Base-by-base conservation (phyloP, 2,888 invertebrate genomes). In the Diplazon laetatorius region DNA sequence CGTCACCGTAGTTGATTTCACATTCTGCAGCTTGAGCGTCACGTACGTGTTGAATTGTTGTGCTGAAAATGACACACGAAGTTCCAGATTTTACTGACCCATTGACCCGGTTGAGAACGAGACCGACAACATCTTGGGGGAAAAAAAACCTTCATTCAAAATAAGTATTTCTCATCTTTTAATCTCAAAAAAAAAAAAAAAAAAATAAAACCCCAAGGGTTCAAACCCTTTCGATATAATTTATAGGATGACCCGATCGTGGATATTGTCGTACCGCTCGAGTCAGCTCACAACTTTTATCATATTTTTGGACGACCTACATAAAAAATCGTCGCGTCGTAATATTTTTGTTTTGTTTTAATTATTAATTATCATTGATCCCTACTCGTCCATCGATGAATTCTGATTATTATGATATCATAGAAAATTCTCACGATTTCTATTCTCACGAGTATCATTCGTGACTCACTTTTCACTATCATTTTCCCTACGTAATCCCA, bases 1-100 rank as follows among this genome's bases (percentile, higher is more conserved):
- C 89, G 97, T 97, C 89, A 98, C 97, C 89, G 98, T 99, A 85
- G 98, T 98, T 82, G 98, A 98, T 93, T 98, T 99, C 91, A 99
- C 98, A 94, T 98, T 98, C 93, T 98, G 98, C 85, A 99, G 94
- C 92, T 98, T 99, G 89, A 99, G 94, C 85, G 97, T 98, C 91
- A 98, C 98, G 93, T 99, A 99, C 85, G 97, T 96, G 93, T 97
- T 98, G 93, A 96, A 97, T 92, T 98, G 97, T 91, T 95, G 94
- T 93, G 95, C 95, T 96, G 94, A 92, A 93, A 88, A 85, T 88
- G 80, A 82, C 82, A 66, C 39, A 66, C 52, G 16, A 66, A 66
- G 66, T 42, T 20, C 52, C 52, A 68, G 65, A 68, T 18, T 65
- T 72, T 42, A 57, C 48, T 76, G 48, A 78, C 70, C 60, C 52